Percentiles rank a stretch among this genome's conserved stretches.
Evolutionary conservation across 2,113 vertebrate genomes (phyloP).

Genomic region (Gopherus evgoodei): DNA sequence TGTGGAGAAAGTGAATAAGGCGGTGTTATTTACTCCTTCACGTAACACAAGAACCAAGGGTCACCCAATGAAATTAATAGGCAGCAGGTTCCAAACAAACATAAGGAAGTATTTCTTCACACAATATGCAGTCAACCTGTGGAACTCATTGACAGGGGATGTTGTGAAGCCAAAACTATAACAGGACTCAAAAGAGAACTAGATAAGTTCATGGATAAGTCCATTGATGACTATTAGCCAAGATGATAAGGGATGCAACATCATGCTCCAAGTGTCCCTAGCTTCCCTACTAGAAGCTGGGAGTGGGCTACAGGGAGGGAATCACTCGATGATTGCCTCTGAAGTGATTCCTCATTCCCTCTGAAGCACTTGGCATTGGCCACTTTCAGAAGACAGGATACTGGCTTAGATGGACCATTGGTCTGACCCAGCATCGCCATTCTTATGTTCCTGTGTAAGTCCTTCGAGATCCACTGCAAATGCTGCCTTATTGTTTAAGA

Average conservation of each 20-base stretch:
- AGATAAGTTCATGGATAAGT: neutral
- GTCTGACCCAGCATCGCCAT: neutral
- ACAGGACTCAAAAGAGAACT: neutral
- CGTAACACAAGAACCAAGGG: neutral
- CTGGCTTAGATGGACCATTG: neutral
- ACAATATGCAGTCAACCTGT: neutral
- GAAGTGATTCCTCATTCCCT: neutral
- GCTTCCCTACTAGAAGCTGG: no score
- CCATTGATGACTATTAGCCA: neutral
- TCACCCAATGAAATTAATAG: neutral
- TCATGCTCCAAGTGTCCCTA: neutral
- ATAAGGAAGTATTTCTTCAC: neutral
- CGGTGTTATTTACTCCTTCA: neutral
- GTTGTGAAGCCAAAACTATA: neutral
- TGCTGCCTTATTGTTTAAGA: neutral
- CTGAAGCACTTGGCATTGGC: neutral
- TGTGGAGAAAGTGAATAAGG: neutral
- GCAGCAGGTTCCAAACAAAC: neutral
- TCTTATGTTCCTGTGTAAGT: neutral
- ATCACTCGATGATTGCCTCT: neutral
- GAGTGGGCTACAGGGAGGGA: no score
- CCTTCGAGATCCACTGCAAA: neutral
- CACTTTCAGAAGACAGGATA: neutral
- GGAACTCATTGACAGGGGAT: neutral
- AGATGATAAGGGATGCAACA: neutral